phyloP scores from a whole-genome alignment of 1,140 invertebrate species.

The Bemisia tabaci region DNA sequence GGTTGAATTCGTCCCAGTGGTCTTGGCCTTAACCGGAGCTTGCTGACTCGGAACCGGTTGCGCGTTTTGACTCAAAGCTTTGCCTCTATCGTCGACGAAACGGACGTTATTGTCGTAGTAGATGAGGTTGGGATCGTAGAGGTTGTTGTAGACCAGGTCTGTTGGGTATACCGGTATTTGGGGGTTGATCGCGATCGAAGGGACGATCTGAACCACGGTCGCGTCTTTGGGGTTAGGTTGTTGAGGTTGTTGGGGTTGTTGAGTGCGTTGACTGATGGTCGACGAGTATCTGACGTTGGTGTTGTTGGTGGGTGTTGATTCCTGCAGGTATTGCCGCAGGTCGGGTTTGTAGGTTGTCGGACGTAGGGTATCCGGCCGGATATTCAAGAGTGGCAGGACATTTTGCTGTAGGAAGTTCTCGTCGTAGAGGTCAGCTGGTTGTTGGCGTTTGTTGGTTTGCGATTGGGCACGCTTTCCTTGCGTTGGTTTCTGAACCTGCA shows the following conservation, averaged over 20 bases:
- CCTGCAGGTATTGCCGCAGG: background rate
- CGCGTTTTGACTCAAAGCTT: background rate
- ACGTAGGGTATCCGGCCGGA: background rate
- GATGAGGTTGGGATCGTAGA: background rate
- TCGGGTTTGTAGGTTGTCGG: background rate
- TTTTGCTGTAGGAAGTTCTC: background rate
- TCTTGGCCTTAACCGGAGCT: background rate
- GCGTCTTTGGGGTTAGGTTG: background rate
- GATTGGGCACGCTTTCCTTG: background rate
- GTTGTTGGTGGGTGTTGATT: background rate
- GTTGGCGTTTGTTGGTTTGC: background rate
- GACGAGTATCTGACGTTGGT: background rate
- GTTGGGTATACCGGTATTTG: background rate
- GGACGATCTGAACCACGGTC: background rate
- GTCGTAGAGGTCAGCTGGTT: background rate
- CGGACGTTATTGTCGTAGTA: background rate
- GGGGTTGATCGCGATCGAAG: background rate
- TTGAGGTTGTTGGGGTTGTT: background rate
- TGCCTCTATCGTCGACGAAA: background rate
- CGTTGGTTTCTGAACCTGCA: background rate
- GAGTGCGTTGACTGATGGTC: background rate
- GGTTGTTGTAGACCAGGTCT: background rate
- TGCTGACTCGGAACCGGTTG: background rate
- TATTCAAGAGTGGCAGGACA: background rate
- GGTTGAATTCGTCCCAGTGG: background rate